These are phyloP conservation scores for Aphodius granarius DNA, from an alignment of 2,888 invertebrate species.

Conservation along the genomic window DNA sequence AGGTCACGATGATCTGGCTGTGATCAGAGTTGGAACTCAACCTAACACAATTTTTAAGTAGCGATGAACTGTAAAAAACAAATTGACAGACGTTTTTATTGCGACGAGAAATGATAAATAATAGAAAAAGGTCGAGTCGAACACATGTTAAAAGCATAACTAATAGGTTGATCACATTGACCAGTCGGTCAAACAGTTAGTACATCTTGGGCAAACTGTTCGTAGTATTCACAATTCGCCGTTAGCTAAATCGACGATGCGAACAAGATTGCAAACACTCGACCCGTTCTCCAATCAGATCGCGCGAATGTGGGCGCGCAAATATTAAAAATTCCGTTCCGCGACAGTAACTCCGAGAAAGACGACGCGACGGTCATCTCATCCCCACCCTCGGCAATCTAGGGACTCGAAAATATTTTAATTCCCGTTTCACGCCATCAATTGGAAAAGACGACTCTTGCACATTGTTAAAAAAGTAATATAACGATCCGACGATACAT, in stretches of 20 bases:
- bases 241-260: not conserved
- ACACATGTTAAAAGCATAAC: no score
- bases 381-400: not conserved
- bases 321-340: not conserved
- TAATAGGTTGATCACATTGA: no score
- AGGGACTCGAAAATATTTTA: not conserved
- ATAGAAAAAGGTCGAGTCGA: no score
- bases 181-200: no score
- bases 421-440: not conserved
- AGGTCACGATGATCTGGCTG: no score
- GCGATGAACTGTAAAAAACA: no score
- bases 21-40: no score
- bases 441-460: not conserved
- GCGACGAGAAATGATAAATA: no score
- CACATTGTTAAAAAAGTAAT: not conserved
- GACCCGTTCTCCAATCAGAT: not conserved
- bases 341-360: not conserved
- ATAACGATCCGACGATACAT: not conserved
- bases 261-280: not conserved
- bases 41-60: no score
- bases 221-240: not conserved
- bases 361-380: not conserved
- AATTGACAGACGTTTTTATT: no score
- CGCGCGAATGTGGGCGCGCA: not conserved
- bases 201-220: no score